Conservation (phyloP, 2,113 vertebrate genomes). For the Falcunculus frontatus region DNA sequence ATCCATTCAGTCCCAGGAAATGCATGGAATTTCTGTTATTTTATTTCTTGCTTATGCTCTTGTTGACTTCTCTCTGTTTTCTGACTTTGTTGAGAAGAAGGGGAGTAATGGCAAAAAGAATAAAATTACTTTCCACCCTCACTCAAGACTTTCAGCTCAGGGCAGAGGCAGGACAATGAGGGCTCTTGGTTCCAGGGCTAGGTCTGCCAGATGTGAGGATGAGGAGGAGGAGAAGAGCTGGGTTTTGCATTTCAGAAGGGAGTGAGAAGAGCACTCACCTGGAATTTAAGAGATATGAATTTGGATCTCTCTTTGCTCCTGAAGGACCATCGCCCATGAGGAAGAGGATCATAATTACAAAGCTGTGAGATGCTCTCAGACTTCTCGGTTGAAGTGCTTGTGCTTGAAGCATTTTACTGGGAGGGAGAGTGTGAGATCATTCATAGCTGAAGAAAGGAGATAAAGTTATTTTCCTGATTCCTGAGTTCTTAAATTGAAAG, state of each 20-base stretch:
- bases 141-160: background rate
- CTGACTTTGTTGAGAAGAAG: background rate
- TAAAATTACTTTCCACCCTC: background rate
- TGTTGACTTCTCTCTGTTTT: background rate
- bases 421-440: background rate
- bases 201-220: background rate
- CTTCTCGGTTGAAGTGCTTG: background rate
- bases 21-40: slow-evolving; percentile 31
- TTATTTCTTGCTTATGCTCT: slow-evolving; percentile 12
- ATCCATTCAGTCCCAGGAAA: slow-evolving; percentile 21
- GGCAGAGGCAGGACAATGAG: background rate
- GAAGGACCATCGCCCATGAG: background rate
- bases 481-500: background rate
- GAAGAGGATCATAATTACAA: background rate
- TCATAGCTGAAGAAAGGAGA: background rate
- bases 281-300: background rate
- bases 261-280: background rate
- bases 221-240: background rate
- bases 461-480: background rate
- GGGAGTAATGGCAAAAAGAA: background rate
- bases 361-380: background rate
- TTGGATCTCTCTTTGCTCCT: background rate
- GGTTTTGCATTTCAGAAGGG: background rate
- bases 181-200: background rate
- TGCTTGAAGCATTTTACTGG: background rate